Base-by-base conservation (phyloP, 2,888 invertebrate species). In the Drosophila atripex region DNA sequence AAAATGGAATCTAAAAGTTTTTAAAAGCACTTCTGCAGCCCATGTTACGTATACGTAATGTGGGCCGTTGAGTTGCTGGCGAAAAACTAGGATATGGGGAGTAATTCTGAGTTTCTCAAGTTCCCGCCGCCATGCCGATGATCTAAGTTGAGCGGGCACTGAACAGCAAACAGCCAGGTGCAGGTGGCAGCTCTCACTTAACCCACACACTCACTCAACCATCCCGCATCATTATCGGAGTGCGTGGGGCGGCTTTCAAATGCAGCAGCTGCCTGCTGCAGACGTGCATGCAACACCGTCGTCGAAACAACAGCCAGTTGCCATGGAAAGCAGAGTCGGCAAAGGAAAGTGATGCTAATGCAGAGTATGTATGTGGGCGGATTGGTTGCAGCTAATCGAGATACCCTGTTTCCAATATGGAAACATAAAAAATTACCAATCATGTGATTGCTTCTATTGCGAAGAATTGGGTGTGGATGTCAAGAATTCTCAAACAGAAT, bases 1-100 rank as follows among this genome's bases (percentile, higher is more conserved):
- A 52, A 70, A 70, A 49, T 59, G 32, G 28, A 50, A 39, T 53
- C 46, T 30, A 65, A 18, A 65, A 46, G 25, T 9, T 52, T 18
- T 18, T 18, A 18, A 65, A 63, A 52, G 63, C 45, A 30, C n/a
- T 43, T 18, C 39, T 25, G 51, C 23, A 16, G 41, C 18, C 61
- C 49, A 80, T 70, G 87, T 82, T 78, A 75, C 72, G 78, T 63
- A 85, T 78, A 87, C 82, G 85, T 56, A 85, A 82, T 78, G 87
- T 85, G 50, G 11, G 54, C 51, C 46, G 21, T 28, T 16, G 32
- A 54, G 53, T 39, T 71, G 56, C 53, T 54, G 53, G 57, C 57
- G 53, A 52, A 64, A 55, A 49, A 38, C 55, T 21, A 12, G 45
- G 41, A 11, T 25, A 25, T 25, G 25, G 8, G 8, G 8, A 25